phyloP scores from a whole-genome alignment of 2,113 vertebrate species.

The Heterotilapia buettikoferi region DNA sequence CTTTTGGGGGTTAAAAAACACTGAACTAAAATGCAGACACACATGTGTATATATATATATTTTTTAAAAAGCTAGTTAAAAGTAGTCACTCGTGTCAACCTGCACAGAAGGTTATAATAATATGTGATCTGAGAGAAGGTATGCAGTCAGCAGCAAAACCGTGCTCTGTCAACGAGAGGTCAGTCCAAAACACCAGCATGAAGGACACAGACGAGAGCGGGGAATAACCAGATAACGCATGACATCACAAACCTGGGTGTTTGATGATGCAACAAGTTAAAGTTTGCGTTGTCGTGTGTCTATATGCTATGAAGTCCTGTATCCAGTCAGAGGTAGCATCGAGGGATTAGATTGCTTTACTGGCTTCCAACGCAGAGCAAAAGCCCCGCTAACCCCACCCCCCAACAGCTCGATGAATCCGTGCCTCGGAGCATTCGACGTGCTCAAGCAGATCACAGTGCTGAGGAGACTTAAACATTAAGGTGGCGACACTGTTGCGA shows the following conservation, averaged over 20 bases:
- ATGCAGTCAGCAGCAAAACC: neutral
- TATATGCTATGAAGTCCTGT: neutral
- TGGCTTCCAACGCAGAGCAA: neutral
- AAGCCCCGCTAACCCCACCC: neutral
- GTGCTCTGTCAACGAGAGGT: neutral
- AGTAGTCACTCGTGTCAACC: neutral
- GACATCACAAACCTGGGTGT: neutral
- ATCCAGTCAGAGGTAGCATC: neutral
- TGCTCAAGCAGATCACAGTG: neutral
- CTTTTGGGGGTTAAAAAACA: neutral
- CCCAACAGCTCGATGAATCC: neutral
- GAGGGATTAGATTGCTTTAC: neutral
- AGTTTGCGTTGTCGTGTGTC: neutral
- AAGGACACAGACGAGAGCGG: neutral
- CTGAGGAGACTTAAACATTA: neutral
- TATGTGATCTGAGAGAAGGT: neutral
- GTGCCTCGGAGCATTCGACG: neutral
- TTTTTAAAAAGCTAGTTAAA: neutral
- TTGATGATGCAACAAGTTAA: neutral
- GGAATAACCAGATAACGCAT: neutral
- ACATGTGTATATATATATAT: neutral
- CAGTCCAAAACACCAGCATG: neutral
- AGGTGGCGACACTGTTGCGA: neutral
- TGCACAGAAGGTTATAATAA: neutral
- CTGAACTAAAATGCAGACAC: neutral